A percentile compares a stretch with the other conserved stretches of the same genome.
These are phyloP conservation scores for Chrysemys picta DNA, from an alignment of 2,113 vertebrate species.

Conservation along the genomic window DNA sequence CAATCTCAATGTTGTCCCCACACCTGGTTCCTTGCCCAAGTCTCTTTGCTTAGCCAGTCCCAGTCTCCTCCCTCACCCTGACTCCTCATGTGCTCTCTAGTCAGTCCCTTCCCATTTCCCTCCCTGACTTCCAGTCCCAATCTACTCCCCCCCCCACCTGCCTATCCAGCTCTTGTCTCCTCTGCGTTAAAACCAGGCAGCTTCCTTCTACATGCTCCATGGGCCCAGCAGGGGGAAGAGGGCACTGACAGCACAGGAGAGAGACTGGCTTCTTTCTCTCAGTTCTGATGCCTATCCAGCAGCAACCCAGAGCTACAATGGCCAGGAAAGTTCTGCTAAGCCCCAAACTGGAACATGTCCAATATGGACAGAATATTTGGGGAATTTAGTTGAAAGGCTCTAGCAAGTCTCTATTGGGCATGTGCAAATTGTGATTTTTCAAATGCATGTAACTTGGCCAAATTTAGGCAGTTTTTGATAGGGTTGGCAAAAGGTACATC, in stretches of 20 bases:
- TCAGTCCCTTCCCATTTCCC: neutral
- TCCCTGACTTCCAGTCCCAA: neutral
- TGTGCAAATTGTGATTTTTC: neutral
- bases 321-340: neutral
- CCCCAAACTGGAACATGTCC: neutral
- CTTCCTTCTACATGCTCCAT: neutral
- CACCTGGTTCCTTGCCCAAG: neutral
- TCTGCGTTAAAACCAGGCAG: neutral
- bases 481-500: neutral
- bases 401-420: neutral
- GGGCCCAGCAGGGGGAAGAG: neutral
- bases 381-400: neutral
- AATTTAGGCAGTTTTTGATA: neutral
- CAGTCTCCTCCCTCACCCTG: neutral
- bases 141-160: neutral
- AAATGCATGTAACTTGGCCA: neutral
- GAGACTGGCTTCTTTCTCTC: neutral
- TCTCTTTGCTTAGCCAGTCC: neutral
- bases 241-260: neutral
- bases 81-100: neutral
- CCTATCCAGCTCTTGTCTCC: neutral
- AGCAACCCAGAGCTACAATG: neutral
- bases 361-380: neutral
- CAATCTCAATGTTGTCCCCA: neutral
- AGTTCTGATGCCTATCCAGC: neutral